These are phyloP conservation scores for Leucoma salicis DNA, from an alignment of 2,888 invertebrate species.

Conservation along the genomic window DNA sequence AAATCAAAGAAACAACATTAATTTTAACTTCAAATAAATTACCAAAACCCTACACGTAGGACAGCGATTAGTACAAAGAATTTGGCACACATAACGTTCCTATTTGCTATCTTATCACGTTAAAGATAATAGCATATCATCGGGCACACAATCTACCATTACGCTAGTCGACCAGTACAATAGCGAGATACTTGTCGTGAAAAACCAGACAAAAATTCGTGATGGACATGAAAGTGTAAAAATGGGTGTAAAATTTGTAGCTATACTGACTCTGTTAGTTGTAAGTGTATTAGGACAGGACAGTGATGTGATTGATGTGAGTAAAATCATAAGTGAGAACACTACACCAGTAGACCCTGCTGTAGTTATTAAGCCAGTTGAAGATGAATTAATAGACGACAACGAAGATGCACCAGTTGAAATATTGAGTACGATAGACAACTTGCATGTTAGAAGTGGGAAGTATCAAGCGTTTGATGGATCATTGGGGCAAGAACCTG, in stretches of 20 bases:
- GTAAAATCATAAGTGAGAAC: slow-evolving; percentile 39
- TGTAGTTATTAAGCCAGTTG: slow-evolving; percentile 31
- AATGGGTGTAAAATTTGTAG: slow-evolving; percentile 67
- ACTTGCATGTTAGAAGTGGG: slow-evolving; percentile 61
- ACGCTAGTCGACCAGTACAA: slow-evolving; percentile 63
- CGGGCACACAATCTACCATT: slow-evolving; percentile 62
- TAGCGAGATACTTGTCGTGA: slow-evolving; percentile 61
- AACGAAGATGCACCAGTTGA: slow-evolving; percentile 43
- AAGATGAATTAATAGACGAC: slow-evolving; percentile 26
- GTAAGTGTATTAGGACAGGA: slow-evolving; percentile 67
- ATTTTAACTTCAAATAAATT: slow-evolving; percentile 22
- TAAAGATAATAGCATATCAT: slow-evolving; percentile 70
- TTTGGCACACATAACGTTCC: slow-evolving; percentile 80
- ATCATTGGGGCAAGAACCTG: slow-evolving; percentile 49
- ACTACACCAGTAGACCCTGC: background rate
- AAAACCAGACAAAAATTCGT: slow-evolving; percentile 53
- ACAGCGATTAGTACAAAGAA: slow-evolving; percentile 75
- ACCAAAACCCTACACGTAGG: slow-evolving; percentile 42
- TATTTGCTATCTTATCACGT: slow-evolving; percentile 78
- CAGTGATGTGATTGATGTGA: slow-evolving; percentile 44
- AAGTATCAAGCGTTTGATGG: slow-evolving; percentile 66
- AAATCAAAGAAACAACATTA: slow-evolving; percentile 4
- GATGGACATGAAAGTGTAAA: slow-evolving; percentile 52
- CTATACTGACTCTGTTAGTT: slow-evolving; percentile 57
- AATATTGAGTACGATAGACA: slow-evolving; percentile 42